These are phyloP conservation scores for Scaptomyza tumidula DNA, from an alignment of 2,888 invertebrate species.

Conservation along the genomic window DNA sequence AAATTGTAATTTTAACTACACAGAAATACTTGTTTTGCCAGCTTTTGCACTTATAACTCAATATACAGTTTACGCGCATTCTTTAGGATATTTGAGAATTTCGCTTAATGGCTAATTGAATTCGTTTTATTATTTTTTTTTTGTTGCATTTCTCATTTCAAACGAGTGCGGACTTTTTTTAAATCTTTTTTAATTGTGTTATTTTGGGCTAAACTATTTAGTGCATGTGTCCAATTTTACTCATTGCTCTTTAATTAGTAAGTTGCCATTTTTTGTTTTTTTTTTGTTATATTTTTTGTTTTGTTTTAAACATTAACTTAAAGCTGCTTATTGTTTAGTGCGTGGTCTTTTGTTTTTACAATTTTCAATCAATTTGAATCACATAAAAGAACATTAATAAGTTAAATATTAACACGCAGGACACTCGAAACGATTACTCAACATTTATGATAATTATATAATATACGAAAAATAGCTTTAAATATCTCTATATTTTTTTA, in stretches of 20 bases:
- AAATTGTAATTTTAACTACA: slow-evolving; percentile 51
- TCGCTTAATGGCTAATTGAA: slow-evolving; percentile 66
- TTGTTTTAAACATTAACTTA: slow-evolving; percentile 70
- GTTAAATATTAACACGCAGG: slow-evolving; percentile 62
- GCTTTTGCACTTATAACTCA: slow-evolving; percentile 29
- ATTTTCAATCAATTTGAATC: slow-evolving; percentile 54
- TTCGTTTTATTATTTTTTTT: slow-evolving; percentile 51
- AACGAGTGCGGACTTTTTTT: slow-evolving; percentile 17
- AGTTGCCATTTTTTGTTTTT: slow-evolving; percentile 44
- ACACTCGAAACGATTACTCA: slow-evolving; percentile 55
- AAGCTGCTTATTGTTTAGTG: slow-evolving; percentile 64
- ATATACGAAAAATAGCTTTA: slow-evolving; percentile 49
- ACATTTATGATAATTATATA: slow-evolving; percentile 60
- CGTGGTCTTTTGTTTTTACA: slow-evolving; percentile 29
- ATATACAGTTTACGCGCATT: slow-evolving; percentile 17
- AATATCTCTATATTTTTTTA: slow-evolving; percentile 12
- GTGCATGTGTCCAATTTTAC: slow-evolving; percentile 62
- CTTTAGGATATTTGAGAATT: slow-evolving; percentile 60
- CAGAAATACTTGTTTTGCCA: slow-evolving; percentile 56
- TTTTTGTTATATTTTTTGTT: no score
- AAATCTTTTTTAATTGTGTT: slow-evolving; percentile 33
- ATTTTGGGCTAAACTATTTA: slow-evolving; percentile 68
- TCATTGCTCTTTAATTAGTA: slow-evolving; percentile 57
- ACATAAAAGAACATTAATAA: slow-evolving; percentile 65
- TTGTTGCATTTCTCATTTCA: slow-evolving; percentile 40